Conservation (phyloP, 2,797 vertebrate genomes). For the Ceryle rudis region DNA sequence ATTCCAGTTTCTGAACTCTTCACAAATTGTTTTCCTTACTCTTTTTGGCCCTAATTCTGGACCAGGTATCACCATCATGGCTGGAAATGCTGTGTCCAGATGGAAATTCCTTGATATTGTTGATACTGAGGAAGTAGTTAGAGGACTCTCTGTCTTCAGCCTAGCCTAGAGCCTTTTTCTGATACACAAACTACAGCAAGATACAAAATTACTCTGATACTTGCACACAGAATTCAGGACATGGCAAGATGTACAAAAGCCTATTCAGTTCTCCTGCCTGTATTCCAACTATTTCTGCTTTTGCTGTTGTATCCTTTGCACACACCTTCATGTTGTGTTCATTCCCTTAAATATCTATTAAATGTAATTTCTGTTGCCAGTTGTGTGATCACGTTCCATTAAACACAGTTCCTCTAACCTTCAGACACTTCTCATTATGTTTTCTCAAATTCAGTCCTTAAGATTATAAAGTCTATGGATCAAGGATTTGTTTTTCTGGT, state of each 20-base stretch:
- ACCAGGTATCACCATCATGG: not conserved
- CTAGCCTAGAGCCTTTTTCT: not conserved
- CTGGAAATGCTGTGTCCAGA: not conserved
- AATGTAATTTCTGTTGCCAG: not conserved
- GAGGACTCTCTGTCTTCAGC: not conserved
- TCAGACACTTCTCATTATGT: not conserved
- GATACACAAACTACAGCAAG: not conserved
- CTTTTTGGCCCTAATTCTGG: not conserved
- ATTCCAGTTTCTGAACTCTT: not conserved
- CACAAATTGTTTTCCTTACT: not conserved
- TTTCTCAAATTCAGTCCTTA: not conserved
- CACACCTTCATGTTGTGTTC: fast-evolving
- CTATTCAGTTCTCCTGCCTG: not conserved
- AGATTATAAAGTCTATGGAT: not conserved
- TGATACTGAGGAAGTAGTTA: not conserved
- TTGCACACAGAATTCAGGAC: not conserved
- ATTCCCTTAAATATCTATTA: not conserved
- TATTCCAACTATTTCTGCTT: not conserved
- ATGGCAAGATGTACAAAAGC: not conserved
- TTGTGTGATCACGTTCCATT: not conserved
- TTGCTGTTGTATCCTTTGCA: not conserved
- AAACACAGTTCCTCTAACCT: not conserved
- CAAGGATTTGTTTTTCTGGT: not conserved
- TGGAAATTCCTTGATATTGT: not conserved
- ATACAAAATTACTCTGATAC: not conserved